Conservation (phyloP, 2,888 invertebrate genomes). For the Ephialtes manifestator region DNA sequence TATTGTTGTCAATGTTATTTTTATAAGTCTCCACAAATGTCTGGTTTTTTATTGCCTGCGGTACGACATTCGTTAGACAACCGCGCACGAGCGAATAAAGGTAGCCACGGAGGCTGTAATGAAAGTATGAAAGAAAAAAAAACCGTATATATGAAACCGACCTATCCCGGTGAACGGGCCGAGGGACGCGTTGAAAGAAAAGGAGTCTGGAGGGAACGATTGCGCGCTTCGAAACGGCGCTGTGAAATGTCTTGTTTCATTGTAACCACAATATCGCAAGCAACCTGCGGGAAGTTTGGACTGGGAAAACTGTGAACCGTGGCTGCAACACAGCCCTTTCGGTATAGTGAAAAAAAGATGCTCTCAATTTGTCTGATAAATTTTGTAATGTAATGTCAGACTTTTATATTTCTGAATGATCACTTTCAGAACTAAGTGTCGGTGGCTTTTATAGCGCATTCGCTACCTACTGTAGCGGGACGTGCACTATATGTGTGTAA, state of each 20-base stretch:
- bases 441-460: neutral
- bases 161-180: conserved; percentile 42
- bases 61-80: conserved; percentile 52
- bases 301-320: neutral
- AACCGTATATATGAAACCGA: conserved; percentile 18
- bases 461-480: neutral
- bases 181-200: conserved; percentile 47
- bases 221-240: conserved; percentile 50
- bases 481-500: conserved; percentile 53
- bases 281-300: neutral
- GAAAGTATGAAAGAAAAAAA: conserved; percentile 33
- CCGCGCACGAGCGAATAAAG: conserved; percentile 47
- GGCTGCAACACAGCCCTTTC: conserved; percentile 4
- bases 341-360: conserved; percentile 22
- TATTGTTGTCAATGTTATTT: neutral
- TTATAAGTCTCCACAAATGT: conserved; percentile 19
- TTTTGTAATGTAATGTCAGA: conserved; percentile 12
- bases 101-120: conserved; percentile 10
- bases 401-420: conserved; percentile 17
- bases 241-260: conserved; percentile 43
- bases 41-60: conserved; percentile 39
- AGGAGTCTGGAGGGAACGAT: conserved; percentile 61
- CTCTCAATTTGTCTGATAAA: conserved; percentile 32
- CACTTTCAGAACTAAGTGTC: neutral
- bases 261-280: conserved; percentile 40